Evolutionary conservation across 2,797 vertebrate species (phyloP).

Genomic region (Onychomys leucogaster): DNA sequence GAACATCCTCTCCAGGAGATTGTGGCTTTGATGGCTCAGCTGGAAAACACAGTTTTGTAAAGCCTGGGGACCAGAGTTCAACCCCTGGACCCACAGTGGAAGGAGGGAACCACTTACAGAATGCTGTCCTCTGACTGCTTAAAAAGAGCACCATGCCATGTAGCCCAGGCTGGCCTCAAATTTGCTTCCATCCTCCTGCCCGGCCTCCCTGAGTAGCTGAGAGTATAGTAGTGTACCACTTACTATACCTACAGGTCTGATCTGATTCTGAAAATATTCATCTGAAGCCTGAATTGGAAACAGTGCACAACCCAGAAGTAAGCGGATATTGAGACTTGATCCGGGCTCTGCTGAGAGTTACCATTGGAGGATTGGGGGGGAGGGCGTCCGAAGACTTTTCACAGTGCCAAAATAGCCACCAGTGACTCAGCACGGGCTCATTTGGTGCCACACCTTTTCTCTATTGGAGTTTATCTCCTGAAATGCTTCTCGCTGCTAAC

Average conservation of each 20-base stretch:
- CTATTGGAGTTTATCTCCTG: not conserved
- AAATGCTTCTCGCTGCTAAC: not conserved
- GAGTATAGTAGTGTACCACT: not conserved
- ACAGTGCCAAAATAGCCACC: not conserved
- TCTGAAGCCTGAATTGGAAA: not conserved
- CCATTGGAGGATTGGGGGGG: not conserved
- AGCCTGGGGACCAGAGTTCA: not conserved
- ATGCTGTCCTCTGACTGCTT: not conserved
- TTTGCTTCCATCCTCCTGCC: not conserved
- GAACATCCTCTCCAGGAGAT: not conserved
- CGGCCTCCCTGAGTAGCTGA: not conserved
- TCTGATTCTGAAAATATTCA: slow-evolving; percentile 10
- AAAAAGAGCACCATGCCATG: not conserved
- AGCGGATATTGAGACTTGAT: not conserved
- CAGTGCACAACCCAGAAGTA: not conserved
- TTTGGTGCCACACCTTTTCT: not conserved
- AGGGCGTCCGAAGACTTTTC: not conserved
- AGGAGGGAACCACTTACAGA: not conserved
- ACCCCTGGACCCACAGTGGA: not conserved
- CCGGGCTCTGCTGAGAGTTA: not conserved
- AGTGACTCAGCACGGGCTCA: not conserved
- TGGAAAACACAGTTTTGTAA: not conserved
- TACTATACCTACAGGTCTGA: too few relatives aligned
- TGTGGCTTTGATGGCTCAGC: not conserved
- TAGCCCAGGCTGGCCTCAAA: not conserved